Conservation (phyloP, 2,113 vertebrate genomes). For the Strix aluco region DNA sequence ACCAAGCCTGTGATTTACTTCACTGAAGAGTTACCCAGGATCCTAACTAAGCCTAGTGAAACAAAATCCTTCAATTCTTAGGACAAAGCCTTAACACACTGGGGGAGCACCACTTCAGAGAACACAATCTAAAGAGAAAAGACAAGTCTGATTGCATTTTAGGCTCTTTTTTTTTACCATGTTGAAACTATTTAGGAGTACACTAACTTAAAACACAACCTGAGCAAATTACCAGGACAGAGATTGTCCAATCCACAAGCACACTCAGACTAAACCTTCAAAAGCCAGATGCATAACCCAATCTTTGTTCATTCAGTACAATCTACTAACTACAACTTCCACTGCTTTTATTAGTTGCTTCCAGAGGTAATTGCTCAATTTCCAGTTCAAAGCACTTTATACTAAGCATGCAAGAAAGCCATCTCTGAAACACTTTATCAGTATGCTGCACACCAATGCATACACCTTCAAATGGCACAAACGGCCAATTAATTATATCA, state of each 20-base stretch:
- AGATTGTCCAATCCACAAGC: neutral
- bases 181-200: neutral
- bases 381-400: neutral
- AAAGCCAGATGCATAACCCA: neutral
- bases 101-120: neutral
- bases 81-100: neutral
- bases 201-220: neutral
- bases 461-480: conserved; percentile 1
- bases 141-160: neutral
- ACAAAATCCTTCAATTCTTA: neutral
- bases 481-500: neutral
- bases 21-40: neutral
- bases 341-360: conserved; percentile 8
- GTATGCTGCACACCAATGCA: neutral
- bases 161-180: neutral
- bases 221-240: neutral
- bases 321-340: neutral
- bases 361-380: conserved; percentile 10
- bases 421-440: conserved; percentile 4
- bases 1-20: neutral
- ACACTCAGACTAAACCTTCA: neutral
- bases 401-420: neutral
- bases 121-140: neutral
- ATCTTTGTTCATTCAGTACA: neutral
- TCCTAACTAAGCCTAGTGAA: neutral